Conservation (phyloP, 2,797 vertebrate genomes). For the Pipistrellus nathusii region DNA sequence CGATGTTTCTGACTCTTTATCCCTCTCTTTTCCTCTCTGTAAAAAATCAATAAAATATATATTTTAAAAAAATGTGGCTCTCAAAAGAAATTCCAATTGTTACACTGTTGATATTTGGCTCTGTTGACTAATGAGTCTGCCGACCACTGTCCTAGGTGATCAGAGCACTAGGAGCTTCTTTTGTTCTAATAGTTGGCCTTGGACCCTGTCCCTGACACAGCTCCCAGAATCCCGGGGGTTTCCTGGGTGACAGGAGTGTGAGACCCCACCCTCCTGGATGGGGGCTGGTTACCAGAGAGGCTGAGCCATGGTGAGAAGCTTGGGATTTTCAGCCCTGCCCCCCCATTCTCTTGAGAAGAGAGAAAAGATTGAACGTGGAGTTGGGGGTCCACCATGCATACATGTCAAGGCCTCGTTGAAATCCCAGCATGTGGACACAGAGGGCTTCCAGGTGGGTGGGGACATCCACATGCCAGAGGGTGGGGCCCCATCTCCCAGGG, state of each 20-base stretch:
- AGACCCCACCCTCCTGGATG: too few species aligned
- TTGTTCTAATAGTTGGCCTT: neutral
- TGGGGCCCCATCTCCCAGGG: accelerated
- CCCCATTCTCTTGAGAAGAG: neutral
- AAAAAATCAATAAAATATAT: too few species aligned
- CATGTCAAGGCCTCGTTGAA: neutral
- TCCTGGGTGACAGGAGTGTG: neutral
- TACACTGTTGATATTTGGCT: too few species aligned
- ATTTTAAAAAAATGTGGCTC: too few species aligned
- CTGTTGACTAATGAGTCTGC: too few species aligned
- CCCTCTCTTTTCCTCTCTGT: too few species aligned
- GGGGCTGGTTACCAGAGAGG: neutral
- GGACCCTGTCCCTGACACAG: neutral
- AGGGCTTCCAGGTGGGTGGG: neutral
- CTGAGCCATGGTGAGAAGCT: neutral
- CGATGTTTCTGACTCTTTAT: too few species aligned
- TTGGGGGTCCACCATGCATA: neutral
- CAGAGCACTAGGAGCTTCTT: neutral
- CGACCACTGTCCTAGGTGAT: neutral
- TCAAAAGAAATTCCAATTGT: too few species aligned
- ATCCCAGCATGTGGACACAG: neutral
- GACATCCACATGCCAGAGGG: too few species aligned
- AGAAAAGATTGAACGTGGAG: neutral
- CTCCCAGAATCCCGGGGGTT: neutral
- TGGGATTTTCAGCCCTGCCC: neutral